phyloP scores from a whole-genome alignment of 2,888 invertebrate genomes.

The Agonopterix arenella region DNA sequence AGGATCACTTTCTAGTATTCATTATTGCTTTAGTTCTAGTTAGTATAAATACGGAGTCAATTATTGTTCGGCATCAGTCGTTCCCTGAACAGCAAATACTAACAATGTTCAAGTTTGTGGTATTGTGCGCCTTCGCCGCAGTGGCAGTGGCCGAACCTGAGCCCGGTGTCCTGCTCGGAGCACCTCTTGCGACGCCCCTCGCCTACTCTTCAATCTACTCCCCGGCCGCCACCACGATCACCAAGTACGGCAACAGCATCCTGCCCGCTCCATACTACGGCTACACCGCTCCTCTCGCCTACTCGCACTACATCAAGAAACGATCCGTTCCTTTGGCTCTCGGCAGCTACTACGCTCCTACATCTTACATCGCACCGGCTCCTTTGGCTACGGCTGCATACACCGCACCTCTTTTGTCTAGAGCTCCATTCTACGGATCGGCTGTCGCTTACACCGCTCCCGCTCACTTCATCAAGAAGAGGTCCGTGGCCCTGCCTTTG shows the following conservation, averaged over 20 bases:
- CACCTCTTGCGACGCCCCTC: conserved; percentile 18
- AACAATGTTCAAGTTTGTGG: conserved; percentile 73
- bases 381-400: conserved; percentile 21
- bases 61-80: conserved; percentile 49
- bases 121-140: conserved; percentile 78
- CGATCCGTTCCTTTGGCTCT: conserved; percentile 4
- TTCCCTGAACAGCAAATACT: conserved; percentile 46
- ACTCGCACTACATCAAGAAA: conserved; percentile 16
- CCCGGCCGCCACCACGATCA: conserved; percentile 47
- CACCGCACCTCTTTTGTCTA: conserved; percentile 12
- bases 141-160: conserved; percentile 64
- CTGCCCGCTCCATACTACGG: conserved; percentile 52
- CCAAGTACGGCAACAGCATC: conserved; percentile 55
- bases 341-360: conserved; percentile 14
- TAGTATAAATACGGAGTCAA: conserved; percentile 49
- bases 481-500: conserved; percentile 15
- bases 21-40: background rate
- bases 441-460: conserved; percentile 11
- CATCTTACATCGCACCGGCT: conserved; percentile 19
- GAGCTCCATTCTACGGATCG: conserved; percentile 17
- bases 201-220: conserved; percentile 8
- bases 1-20: conserved; percentile 34
- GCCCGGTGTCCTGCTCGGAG: background rate
- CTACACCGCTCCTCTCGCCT: conserved; percentile 37
- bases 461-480: conserved; percentile 3